phyloP scores from a whole-genome alignment of 2,888 invertebrate genomes.

The Apodemia hepburni region DNA sequence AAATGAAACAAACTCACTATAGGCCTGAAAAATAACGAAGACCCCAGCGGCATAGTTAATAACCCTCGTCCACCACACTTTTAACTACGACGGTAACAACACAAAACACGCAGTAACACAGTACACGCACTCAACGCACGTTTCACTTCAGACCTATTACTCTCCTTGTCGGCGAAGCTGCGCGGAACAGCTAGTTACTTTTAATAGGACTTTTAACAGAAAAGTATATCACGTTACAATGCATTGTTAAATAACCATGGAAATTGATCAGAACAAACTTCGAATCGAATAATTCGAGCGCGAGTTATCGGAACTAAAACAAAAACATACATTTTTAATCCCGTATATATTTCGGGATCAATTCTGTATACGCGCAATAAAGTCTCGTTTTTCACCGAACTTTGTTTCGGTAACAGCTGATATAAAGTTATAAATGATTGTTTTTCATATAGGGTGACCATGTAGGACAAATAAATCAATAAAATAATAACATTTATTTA shows the following conservation, averaged over 20 bases:
- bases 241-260: neutral
- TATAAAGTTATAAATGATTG: conserved; percentile 54
- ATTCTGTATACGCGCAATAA: conserved; percentile 17
- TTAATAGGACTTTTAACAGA: too few relatives aligned
- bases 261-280: neutral
- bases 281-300: neutral
- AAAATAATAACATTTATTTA: too few relatives aligned
- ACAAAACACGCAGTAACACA: too few relatives aligned
- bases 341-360: conserved; percentile 13
- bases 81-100: too few relatives aligned
- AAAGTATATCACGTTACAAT: neutral
- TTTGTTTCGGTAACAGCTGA: conserved; percentile 47
- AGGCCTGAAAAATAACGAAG: too few relatives aligned
- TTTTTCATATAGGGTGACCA: conserved; percentile 31
- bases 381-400: conserved; percentile 35
- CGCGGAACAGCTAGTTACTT: too few relatives aligned
- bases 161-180: too few relatives aligned
- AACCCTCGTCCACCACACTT: too few relatives aligned
- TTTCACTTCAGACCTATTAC: too few relatives aligned
- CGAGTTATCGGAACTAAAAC: conserved; percentile 13
- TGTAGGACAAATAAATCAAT: conserved; percentile 17
- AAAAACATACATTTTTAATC: conserved; percentile 16
- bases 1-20: too few relatives aligned
- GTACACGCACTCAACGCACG: too few relatives aligned
- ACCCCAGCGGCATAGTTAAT: too few relatives aligned